Evolutionary conservation across 2,113 vertebrate species (phyloP), one percentile per base, ranked within the genome.

Genomic region (Thamnaconus septentrionalis): DNA sequence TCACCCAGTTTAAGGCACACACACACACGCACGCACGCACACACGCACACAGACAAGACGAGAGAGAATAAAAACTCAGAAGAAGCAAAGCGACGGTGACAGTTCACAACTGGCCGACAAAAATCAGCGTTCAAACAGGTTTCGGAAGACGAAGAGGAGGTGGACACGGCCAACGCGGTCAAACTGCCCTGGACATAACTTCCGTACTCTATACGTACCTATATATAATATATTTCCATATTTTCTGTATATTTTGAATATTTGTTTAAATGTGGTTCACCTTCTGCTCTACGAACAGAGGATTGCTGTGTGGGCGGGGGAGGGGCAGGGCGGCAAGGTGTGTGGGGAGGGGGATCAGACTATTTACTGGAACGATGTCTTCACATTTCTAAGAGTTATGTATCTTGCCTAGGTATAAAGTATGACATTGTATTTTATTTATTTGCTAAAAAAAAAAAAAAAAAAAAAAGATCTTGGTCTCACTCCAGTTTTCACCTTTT

Each of bases 141-240:
- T 63, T 65, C 64, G 47, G 61, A 47, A 41, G 56, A 49, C 46
- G 48, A 71, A 79, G 71, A 82, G 69, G 75, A 81, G 76, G 86
- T 83, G 80, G 85, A 89, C 85, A 81, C 88, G 80, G 12, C 67
- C 82, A 87, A 90, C 82, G 82, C 67, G 74, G 76, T 80, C 84
- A 89, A 92, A 91, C 90, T 91, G 89, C 92, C 91, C 91, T 88
- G 91, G 85, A 89, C 91, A 91, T 90, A 80, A 87, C 87, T 90
- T 88, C 86, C 72, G 66, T 86, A 86, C 83, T 80, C 78, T 85
- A 80, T 75, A 87, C 76, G 58, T 88, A 75, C 87, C 84, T 91
- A 81, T 85, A 83, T 79, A 84, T 83, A 78, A 75, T 87, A 72
- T 87, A 87, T 91, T 88, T 84, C 85, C 85, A 88, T 89, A 88